Evolutionary conservation across 2,113 vertebrate genomes (phyloP), one percentile per base, ranked within the genome.

Genomic region (Mionectes macconnelli): DNA sequence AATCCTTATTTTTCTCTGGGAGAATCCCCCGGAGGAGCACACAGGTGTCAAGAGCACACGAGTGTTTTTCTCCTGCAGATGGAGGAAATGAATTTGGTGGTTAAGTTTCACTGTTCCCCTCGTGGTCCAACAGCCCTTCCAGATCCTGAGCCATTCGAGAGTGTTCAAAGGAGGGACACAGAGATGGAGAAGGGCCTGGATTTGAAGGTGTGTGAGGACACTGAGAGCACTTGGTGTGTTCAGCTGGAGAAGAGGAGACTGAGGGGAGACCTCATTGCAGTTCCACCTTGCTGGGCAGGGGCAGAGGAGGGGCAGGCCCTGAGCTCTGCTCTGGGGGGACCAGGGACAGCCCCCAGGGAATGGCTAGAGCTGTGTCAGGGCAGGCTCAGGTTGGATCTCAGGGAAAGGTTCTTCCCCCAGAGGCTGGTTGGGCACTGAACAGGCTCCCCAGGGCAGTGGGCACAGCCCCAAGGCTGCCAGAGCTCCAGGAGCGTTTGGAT

Each of bases 51-150:
- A 12, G 55, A 70, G 16, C 37, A 16, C 17, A 27, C 28, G 37
- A 3, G 16, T 28, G 22, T 76, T 57, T 42, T 63, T 31, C 62
- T 73, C 47, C 44, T 47, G 40, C 64, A 64, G 2, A 4, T 6
- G 0, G 1, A 55, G 56, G 73, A 75, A 80, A 87, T 35, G 5
- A 40, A 45, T 74, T 28, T 24, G 25, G 42, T 44, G 28, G 25
- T 31, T 44, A 53, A 52, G 24, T 42, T 78, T 74, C 10, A 4
- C 22, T 37, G 18, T 16, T 70, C 47, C 47, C 25, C 0, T 0
- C 0, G 3, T 35, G 22, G 8, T 72, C 39, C 28, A 12, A 12
- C 0, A 1, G 35, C 14, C 47, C 14, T 14, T 67, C 25, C 68
- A 62, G 22, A 47, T 73, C 42, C 53, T 9, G 39, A 63, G 39